Evolutionary conservation across 2,888 invertebrate genomes (phyloP).

Genomic region (Siphlonurus alternatus): DNA sequence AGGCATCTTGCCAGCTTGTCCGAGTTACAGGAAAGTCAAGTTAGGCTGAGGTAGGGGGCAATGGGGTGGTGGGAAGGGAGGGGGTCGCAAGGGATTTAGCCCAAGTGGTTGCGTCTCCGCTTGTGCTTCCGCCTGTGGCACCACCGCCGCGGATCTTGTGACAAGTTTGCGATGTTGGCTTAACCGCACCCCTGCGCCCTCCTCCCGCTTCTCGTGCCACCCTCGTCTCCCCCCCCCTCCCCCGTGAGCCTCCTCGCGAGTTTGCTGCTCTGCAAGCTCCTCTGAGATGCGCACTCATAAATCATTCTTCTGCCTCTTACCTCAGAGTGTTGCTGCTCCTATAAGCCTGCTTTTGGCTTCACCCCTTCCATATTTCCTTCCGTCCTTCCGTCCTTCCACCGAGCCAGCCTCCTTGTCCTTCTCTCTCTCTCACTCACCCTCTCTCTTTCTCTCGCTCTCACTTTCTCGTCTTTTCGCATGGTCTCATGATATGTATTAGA

Average conservation of each 20-base stretch:
- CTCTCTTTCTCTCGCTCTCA: background rate
- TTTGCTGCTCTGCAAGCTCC: background rate
- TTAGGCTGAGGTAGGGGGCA: background rate
- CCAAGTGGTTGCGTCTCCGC: background rate
- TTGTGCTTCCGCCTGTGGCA: too few relatives aligned
- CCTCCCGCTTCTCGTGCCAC: too few relatives aligned
- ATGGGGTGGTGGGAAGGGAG: background rate
- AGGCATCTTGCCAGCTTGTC: too few relatives aligned
- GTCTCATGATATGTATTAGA: background rate
- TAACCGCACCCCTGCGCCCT: background rate
- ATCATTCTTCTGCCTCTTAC: background rate
- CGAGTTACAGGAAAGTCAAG: background rate
- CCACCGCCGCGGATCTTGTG: background rate
- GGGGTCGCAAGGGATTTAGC: background rate
- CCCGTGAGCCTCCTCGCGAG: background rate
- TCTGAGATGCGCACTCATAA: background rate
- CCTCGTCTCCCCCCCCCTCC: background rate
- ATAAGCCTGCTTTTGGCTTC: background rate
- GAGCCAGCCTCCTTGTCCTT: background rate
- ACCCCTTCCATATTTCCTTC: background rate
- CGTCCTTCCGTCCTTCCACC: background rate
- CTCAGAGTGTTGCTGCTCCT: background rate
- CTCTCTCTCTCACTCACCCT: background rate
- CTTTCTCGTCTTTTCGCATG: background rate
- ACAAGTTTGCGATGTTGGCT: background rate